Percentiles rank a stretch among this genome's conserved stretches.
phyloP scores from a whole-genome alignment of 2,888 invertebrate genomes.

The Ichneumoninae sp. region DNA sequence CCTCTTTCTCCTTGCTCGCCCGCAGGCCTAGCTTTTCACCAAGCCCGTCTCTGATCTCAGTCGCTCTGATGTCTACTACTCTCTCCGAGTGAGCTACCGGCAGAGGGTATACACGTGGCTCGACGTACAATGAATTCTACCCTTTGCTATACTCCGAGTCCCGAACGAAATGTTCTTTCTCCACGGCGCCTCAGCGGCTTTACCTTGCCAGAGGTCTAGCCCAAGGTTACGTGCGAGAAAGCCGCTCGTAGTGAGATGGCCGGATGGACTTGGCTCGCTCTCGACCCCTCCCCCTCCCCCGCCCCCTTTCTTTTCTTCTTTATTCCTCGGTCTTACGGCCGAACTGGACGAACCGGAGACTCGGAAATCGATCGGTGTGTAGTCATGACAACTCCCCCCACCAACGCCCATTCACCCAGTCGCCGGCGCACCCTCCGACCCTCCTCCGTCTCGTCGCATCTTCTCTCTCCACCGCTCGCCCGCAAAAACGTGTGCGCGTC shows the following conservation, averaged over 20 bases:
- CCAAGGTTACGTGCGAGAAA: conserved; percentile 51
- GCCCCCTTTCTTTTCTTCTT: conserved; percentile 1
- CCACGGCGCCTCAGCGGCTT: neutral
- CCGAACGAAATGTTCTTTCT: neutral
- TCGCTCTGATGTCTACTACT: neutral
- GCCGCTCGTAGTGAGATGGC: neutral
- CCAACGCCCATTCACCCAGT: conserved; percentile 66
- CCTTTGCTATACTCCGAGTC: neutral
- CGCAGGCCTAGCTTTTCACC: neutral
- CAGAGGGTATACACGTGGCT: neutral
- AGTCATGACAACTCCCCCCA: conserved; percentile 75
- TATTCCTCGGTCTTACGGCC: conserved; percentile 64
- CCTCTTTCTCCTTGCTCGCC: conserved; percentile 10
- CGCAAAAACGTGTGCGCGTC: conserved; percentile 47
- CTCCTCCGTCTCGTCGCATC: neutral
- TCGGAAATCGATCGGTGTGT: conserved; percentile 80
- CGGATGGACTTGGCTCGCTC: neutral
- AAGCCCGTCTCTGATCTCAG: neutral
- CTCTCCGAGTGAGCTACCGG: neutral
- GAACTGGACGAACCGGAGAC: conserved; percentile 62
- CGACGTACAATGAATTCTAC: neutral
- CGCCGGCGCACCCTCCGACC: conserved; percentile 22
- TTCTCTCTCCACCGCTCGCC: conserved; percentile 5
- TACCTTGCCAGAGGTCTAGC: conserved; percentile 21
- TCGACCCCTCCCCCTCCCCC: conserved; percentile 9